Evolutionary conservation across 2,888 invertebrate species (phyloP).

Genomic region (Belgica antarctica): DNA sequence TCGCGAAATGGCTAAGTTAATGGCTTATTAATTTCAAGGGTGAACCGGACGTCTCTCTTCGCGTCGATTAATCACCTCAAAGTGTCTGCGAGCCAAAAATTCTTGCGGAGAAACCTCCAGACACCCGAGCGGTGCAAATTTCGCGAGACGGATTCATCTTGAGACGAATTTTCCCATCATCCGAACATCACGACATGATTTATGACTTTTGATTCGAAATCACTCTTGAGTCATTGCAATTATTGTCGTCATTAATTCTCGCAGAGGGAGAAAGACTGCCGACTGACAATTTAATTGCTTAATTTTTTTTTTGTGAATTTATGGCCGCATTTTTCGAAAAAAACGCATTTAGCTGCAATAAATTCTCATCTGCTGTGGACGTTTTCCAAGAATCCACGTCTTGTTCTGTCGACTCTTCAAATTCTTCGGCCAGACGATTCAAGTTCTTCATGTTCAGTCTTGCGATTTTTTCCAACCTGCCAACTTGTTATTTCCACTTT

Average conservation of each 20-base stretch:
- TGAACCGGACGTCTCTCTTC: background rate
- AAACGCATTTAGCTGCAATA: background rate
- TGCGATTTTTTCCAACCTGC: slow-evolving; percentile 7
- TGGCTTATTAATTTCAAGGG: slow-evolving; percentile 2
- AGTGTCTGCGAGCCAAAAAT: background rate
- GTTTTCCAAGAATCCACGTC: too few relatives aligned
- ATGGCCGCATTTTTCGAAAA: background rate
- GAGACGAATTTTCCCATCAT: too few relatives aligned
- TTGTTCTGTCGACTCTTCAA: too few relatives aligned
- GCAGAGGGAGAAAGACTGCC: background rate
- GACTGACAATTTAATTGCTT: slow-evolving; percentile 9
- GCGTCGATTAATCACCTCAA: background rate
- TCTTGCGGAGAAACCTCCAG: background rate
- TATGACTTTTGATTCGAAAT: slow-evolving; percentile 3
- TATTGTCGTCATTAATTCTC: slow-evolving; percentile 21
- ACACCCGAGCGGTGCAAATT: background rate
- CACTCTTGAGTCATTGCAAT: background rate
- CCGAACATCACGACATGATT: slow-evolving; percentile 8
- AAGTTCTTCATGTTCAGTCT: too few relatives aligned
- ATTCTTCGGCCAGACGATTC: too few relatives aligned
- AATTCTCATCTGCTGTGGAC: too few relatives aligned
- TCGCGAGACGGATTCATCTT: background rate
- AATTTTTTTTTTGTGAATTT: slow-evolving; percentile 15
- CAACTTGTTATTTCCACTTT: slow-evolving; percentile 7
- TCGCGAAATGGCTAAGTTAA: background rate